Evolutionary conservation across 2,113 vertebrate genomes (phyloP), one percentile per base, ranked within the genome.

Genomic region (Aix galericulata): DNA sequence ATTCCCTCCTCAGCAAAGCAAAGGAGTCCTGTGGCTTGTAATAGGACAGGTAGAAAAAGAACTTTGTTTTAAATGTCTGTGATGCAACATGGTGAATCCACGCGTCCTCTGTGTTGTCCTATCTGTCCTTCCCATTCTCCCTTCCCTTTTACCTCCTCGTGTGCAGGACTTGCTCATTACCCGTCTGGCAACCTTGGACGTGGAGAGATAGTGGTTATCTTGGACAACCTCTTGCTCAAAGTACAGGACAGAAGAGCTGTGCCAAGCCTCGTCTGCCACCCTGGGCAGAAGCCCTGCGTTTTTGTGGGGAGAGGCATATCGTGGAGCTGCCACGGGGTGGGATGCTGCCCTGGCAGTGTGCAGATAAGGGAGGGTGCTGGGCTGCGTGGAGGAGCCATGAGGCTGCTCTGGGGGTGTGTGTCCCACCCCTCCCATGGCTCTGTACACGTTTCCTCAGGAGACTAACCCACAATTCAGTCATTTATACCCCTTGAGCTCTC

Each of bases 1-100:
- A 95, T 78, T 86, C 76, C 82, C 83, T 92, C 53, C 78, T 79
- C 53, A 68, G 86, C 34, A 75, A 88, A 84, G 84, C 58, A 84
- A 84, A 89, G 77, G 68, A 84, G 13, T 84, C 75, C 84, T 68
- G 53, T 69, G 50, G 12, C 53, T 87, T 13, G 17, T 36, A 88
- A 77, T 34, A 91, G 48, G 87, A 40, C 32, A 93, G n/a, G 29
- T 29, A 93, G 62, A 44, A 82, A n/a, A 91, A 67, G 14, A 46
- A 53, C n/a, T 23, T 81, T 62, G 42, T 78, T 93, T 93, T 79
- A 86, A 83, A 77, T 26, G 66, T 27, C 4, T 56, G 25, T 68
- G 73, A 72, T 78, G 64, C 59, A 88, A 58, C 50, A 34, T 34
- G 23, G 48, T 68, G 48, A 88, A 59, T 42, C 14, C 25, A 38